Percentiles rank a stretch among this genome's conserved stretches.
phyloP scores from a whole-genome alignment of 2,113 vertebrate species.

The Alosa alosa region DNA sequence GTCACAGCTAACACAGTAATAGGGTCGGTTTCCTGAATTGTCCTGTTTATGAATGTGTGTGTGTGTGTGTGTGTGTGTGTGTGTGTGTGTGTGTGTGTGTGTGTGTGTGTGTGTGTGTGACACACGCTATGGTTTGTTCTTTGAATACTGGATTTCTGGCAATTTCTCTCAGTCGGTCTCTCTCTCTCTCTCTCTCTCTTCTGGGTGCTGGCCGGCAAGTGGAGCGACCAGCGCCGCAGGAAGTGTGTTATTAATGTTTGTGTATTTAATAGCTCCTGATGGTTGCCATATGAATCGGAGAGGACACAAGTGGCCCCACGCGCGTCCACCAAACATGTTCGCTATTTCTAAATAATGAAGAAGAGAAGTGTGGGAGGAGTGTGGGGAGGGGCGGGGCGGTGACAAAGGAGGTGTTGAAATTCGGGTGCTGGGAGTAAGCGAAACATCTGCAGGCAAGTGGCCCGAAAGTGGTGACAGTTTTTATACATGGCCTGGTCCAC shows the following conservation, averaged over 20 bases:
- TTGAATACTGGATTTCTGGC: background rate
- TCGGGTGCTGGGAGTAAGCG: background rate
- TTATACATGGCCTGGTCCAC: slow-evolving; percentile 20
- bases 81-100: background rate
- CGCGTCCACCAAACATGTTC: slow-evolving; percentile 13
- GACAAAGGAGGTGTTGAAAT: slow-evolving; percentile 7
- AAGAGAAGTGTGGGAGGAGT: background rate
- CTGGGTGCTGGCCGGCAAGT: background rate
- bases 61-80: background rate
- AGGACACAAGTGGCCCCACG: background rate
- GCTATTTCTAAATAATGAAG: background rate
- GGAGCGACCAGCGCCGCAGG: slow-evolving; percentile 33
- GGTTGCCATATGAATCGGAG: slow-evolving; percentile 65
- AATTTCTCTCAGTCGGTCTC: background rate
- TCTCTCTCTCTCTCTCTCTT: too few species aligned
- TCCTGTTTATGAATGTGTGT: background rate
- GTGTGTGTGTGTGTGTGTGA: background rate
- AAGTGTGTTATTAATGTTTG: slow-evolving; percentile 52
- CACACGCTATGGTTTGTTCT: background rate
- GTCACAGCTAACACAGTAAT: background rate
- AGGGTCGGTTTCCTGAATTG: background rate
- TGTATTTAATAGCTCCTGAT: slow-evolving; percentile 67
- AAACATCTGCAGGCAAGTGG: slow-evolving; percentile 4
- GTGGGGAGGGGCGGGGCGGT: background rate
- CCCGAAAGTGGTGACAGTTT: slow-evolving; percentile 21